phyloP scores from a whole-genome alignment of 2,113 vertebrate species.

The Ophthalmotilapia sp. region DNA sequence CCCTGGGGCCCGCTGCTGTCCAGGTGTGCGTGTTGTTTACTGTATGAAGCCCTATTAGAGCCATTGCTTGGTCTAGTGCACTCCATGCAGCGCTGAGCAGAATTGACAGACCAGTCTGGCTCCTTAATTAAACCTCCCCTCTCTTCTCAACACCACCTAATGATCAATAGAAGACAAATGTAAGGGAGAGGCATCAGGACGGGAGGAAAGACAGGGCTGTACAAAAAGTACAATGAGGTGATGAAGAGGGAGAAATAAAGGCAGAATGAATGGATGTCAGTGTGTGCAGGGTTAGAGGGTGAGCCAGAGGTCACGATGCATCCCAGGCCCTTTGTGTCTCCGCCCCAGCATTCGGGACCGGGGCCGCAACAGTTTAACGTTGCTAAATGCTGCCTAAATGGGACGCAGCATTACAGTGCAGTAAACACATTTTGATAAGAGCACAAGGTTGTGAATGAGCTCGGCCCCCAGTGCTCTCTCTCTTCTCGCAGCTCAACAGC shows the following conservation, averaged over 20 bases:
- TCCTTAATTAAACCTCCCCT: conserved; percentile 69
- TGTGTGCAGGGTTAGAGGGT: background rate
- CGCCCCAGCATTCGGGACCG: background rate
- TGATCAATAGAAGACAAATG: conserved; percentile 65
- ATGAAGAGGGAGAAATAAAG: background rate
- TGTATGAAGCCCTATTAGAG: conserved; percentile 69
- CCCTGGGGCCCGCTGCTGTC: conserved; percentile 38
- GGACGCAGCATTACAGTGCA: conserved; percentile 4
- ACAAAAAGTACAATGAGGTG: background rate
- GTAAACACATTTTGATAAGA: conserved; percentile 46
- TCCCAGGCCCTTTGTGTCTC: background rate
- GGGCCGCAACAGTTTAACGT: background rate
- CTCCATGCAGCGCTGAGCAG: conserved; percentile 55
- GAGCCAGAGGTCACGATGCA: background rate
- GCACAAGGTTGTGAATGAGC: conserved; percentile 41
- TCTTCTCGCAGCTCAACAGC: background rate
- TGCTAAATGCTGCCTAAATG: conserved; percentile 9
- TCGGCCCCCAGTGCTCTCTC: background rate
- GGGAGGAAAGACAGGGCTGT: background rate
- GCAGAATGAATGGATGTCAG: background rate
- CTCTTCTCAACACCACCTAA: conserved; percentile 57
- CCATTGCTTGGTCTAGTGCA: conserved; percentile 51
- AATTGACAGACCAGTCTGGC: conserved; percentile 68
- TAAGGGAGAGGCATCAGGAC: background rate
- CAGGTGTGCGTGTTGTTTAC: conserved; percentile 73